Base-by-base conservation (phyloP, 2,888 invertebrate species). In the Ceraclea dissimilis region DNA sequence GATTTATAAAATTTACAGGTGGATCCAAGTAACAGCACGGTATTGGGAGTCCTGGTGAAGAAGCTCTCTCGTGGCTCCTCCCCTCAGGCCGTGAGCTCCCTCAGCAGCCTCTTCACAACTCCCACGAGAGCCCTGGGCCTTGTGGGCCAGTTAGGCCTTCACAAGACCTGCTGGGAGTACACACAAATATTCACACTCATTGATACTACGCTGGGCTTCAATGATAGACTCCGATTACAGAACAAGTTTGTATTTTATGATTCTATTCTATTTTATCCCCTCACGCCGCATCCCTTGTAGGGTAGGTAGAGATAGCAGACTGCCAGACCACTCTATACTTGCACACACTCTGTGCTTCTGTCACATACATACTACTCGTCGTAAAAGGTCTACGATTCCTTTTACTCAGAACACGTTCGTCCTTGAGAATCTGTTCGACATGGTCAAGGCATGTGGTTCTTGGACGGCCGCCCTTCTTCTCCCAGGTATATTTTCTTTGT, bases 131-230 rank as follows among this genome's bases (percentile, higher is more conserved):
- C 59, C 18, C 50, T 62, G 49, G 51, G 51, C 21, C 47, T 60
- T 13, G 55, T 74, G 1, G 76, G 75, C 0, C 77, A 78, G 64
- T 74, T 77, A 0, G 78, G 73, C 0, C 65, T 69, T 0, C 74
- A 75, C 65, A 78, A 78, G 59, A 72, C 73, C 0, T 74, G 72
- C 68, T 78, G 77, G 78, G 78, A 78, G 16, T 78, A 77, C 43
- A 76, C 76, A 0, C 66, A 68, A 8, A 65, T 77, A 0, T 75
- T 78, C 71, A 71, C 76, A 0, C 63, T 77, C 20, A 60, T 78
- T 43, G 75, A 76, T 52, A 76, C 75, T 66, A 76, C 77, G 0
- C 76, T 76, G 66, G 74, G 70, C 21, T 69, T 76, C 2, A 73
- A 76, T 60, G 73, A 73, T 2, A 72, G 76, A n/a, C 76, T 78